Percentiles rank a stretch among this genome's conserved stretches.
Conservation (phyloP, 1,140 invertebrate genomes). For the Sarcophaga peregrina region DNA sequence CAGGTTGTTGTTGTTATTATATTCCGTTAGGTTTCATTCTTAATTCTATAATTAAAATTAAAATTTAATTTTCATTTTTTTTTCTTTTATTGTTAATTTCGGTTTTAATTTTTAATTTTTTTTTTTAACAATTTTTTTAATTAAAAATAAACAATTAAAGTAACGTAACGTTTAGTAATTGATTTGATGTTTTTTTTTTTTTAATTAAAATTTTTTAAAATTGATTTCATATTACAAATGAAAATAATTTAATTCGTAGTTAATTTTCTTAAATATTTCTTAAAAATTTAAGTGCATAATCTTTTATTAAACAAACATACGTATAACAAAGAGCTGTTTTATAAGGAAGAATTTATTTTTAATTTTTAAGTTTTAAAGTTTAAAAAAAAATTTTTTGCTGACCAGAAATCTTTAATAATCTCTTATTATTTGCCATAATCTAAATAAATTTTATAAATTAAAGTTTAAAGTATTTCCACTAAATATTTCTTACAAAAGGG, state of each 20-base stretch:
- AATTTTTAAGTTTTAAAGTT: no score
- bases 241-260: no score
- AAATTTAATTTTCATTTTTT: neutral
- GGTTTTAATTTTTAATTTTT: neutral
- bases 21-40: slow-evolving; percentile 11
- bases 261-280: no score
- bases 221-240: no score
- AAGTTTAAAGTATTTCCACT: no score
- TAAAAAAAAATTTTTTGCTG: no score
- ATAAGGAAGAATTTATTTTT: neutral
- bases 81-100: slow-evolving; percentile 20
- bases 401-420: no score
- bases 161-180: neutral
- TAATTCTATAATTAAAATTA: slow-evolving; percentile 26
- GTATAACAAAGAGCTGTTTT: slow-evolving; percentile 10
- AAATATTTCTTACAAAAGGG: no score
- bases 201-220: no score
- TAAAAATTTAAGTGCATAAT: neutral
- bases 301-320: neutral
- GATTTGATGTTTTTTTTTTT: neutral
- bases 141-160: neutral
- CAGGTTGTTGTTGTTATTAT: slow-evolving; percentile 40
- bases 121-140: neutral
- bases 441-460: no score
- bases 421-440: no score